Evolutionary conservation across 2,888 invertebrate genomes (phyloP).

Genomic region (Aspidapion aeneum): DNA sequence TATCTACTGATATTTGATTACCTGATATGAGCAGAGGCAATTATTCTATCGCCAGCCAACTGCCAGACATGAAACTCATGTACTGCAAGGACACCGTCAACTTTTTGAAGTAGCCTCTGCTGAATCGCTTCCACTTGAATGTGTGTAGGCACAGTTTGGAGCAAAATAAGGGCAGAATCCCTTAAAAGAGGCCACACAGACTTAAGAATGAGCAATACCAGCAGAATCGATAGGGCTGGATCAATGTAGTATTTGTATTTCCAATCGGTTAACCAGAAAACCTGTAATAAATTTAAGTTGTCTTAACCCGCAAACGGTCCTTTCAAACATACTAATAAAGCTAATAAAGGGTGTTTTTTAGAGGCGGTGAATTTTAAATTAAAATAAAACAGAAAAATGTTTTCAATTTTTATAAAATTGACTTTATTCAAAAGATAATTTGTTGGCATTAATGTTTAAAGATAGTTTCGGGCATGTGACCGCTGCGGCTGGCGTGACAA

Average conservation of each 20-base stretch:
- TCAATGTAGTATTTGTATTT: constrained; percentile 84
- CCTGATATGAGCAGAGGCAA: constrained; percentile 96
- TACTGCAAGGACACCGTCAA: constrained; percentile 92
- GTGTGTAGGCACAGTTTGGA: constrained; percentile 98
- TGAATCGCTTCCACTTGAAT: constrained; percentile 93
- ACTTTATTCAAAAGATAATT: no score
- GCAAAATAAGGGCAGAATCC: constrained; percentile 90
- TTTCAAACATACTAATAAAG: background rate
- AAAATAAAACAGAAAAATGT: no score
- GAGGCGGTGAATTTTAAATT: no score
- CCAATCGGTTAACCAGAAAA: constrained; percentile 79
- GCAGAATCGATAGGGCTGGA: constrained; percentile 86
- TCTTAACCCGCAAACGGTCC: no score
- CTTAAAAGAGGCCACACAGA: constrained; percentile 91
- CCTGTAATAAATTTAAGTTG: no score
- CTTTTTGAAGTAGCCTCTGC: constrained; percentile 78
- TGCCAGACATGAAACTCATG: constrained; percentile 99
- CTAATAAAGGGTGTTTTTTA: constrained; percentile 5
- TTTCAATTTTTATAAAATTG: no score
- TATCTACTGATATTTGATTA: no score
- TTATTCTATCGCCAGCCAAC: constrained; percentile 92
- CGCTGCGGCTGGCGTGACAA: no score
- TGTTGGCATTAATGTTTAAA: no score
- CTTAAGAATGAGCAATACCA: constrained; percentile 81
- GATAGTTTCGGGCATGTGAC: no score